Conservation (phyloP, 2,113 vertebrate genomes). For the Himantopus leucocephalus region DNA sequence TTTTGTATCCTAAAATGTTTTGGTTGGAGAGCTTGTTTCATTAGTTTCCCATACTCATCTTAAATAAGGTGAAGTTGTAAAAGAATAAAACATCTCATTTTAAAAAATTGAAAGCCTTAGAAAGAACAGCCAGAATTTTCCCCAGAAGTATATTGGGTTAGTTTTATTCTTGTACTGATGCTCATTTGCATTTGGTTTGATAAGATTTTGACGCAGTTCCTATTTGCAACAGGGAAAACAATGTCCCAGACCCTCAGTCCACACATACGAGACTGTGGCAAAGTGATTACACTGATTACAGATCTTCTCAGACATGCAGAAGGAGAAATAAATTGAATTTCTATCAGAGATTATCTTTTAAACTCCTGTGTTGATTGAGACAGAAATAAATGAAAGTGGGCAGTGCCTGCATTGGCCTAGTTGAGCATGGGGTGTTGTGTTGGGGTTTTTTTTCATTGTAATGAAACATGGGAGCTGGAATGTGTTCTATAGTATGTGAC, state of each 20-base stretch:
- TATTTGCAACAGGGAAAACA: neutral
- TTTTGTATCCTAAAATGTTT: neutral
- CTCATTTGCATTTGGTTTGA: neutral
- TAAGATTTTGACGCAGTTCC: neutral
- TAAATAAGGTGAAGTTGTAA: neutral
- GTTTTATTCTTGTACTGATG: neutral
- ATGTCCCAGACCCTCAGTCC: neutral
- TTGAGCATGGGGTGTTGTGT: neutral
- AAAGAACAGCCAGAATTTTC: neutral
- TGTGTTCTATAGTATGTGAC: neutral
- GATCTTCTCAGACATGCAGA: neutral
- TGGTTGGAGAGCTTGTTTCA: neutral
- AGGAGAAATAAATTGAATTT: slow-evolving; percentile 32
- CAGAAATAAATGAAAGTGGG: neutral
- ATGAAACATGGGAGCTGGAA: neutral
- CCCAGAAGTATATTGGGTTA: neutral
- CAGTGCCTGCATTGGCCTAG: neutral
- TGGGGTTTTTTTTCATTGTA: too few relatives aligned
- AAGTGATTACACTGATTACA: slow-evolving; percentile 25
- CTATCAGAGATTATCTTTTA: slow-evolving; percentile 19
- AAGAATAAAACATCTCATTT: neutral
- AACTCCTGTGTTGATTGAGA: neutral
- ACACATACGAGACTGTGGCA: neutral
- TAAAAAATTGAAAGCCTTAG: neutral
- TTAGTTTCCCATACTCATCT: neutral